phyloP scores from a whole-genome alignment of 2,888 invertebrate species.

The Asteroscopus sphinx region DNA sequence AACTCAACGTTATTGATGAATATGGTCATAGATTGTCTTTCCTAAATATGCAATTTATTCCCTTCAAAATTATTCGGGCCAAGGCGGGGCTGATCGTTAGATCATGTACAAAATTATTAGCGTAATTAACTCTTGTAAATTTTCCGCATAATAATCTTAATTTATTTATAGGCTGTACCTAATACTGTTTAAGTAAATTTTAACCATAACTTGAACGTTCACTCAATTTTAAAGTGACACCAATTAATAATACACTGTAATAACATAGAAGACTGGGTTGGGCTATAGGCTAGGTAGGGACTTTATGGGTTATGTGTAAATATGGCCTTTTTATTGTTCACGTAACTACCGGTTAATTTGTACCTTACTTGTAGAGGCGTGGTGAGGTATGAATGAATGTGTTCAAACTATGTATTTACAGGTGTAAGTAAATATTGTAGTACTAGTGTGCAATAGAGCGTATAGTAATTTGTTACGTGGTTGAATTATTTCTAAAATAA shows the following conservation, averaged over 20 bases:
- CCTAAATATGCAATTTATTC: not conserved
- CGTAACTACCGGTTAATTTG: constrained; percentile 1
- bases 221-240: not conserved
- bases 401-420: not conserved
- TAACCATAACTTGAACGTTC: too few species aligned
- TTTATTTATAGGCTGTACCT: not conserved
- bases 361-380: constrained; percentile 9
- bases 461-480: constrained; percentile 3
- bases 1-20: too few species aligned
- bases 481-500: constrained; percentile 5
- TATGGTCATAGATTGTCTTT: not conserved
- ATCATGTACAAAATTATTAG: not conserved
- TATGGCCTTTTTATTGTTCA: constrained; percentile 16
- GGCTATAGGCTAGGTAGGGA: constrained; percentile 1
- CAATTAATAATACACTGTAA: constrained; percentile 22
- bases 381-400: constrained; percentile 26
- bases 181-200: too few species aligned
- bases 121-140: not conserved
- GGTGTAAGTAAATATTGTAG: not conserved
- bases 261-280: constrained; percentile 13
- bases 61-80: not conserved
- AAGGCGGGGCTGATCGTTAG: not conserved
- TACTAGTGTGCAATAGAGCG: constrained; percentile 12
- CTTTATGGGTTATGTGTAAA: constrained; percentile 1
- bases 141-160: not conserved